These are phyloP conservation scores for Menura novaehollandiae DNA, from an alignment of 2,113 vertebrate genomes.

Conservation along the genomic window DNA sequence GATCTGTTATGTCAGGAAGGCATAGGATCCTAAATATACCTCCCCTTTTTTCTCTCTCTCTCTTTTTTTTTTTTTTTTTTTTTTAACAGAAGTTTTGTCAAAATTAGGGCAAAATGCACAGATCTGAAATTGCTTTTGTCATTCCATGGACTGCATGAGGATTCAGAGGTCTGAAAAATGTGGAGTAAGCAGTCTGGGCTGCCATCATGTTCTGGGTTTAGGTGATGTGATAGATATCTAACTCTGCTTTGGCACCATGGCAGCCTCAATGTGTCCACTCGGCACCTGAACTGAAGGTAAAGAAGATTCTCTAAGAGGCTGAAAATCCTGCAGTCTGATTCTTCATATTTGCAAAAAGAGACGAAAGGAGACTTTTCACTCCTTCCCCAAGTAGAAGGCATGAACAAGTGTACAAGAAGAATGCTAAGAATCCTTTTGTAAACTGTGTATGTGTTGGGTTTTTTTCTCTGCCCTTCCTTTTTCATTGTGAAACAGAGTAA, in stretches of 20 bases:
- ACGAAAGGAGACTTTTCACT: neutral
- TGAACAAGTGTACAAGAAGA: neutral
- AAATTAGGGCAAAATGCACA: neutral
- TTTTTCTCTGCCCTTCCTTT: neutral
- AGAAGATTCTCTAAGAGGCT: neutral
- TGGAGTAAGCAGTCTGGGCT: neutral
- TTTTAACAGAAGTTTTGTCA: neutral
- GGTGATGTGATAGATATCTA: neutral
- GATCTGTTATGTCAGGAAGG: neutral
- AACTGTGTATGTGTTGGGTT: neutral
- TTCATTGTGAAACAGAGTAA: neutral
- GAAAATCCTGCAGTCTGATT: neutral
- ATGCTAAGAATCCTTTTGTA: neutral
- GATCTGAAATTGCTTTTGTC: neutral
- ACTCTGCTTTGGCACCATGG: neutral
- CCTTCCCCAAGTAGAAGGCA: neutral
- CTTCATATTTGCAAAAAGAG: neutral
- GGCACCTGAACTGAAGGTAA: neutral
- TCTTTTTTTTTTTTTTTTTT: too few relatives aligned
- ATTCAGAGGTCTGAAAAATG: neutral
- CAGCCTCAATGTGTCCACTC: neutral
- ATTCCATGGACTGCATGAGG: neutral
- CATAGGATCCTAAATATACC: neutral
- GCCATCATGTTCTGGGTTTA: neutral
- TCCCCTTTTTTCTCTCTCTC: rapidly evolving